Evolutionary conservation across 2,797 vertebrate species (phyloP), one percentile per base, ranked within the genome.

Genomic region (Micromesistius poutassou): DNA sequence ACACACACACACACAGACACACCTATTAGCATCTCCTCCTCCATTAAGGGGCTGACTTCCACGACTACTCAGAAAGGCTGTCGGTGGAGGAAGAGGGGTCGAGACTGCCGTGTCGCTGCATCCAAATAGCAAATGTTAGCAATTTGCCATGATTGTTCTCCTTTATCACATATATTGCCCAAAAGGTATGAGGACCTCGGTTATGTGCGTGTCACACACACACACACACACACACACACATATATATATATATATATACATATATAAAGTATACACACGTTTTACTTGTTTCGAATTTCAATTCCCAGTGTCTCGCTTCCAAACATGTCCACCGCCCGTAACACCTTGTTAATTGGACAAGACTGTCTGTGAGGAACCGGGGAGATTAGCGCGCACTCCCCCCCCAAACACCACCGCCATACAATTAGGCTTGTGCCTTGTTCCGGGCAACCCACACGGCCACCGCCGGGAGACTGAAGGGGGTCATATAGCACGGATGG

Each of bases 301-400:
- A 91, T 87, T 91, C 91, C 88, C 90, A 88, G 85, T 82, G 71
- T 76, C 78, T 50, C 4, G 70, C 86, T 83, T 88, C 84, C 84
- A 83, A 88, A 87, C 82, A 76, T 31, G 33, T 78, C 80, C 79
- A 85, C 83, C 81, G 90, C 92, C 89, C 93, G 22, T 92, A 93
- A 83, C 78, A 75, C 73, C 80, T 70, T 78, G 89, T 92, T 93
- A 93, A 93, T 91, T 91, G 88, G 89, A 87, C 83, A 89, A 90
- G 92, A 92, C 89, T 92, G 87, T 88, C 87, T 80, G 75, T 80
- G 75, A 91, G 83, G 83, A 89, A 82, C 80, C 84, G 87, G 86
- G 83, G 77, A 85, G 84, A 91, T 92, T 89, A 90, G 76, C 74
- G 71, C n/a, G 14, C 76, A 84, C 75, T 87, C 80, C 79, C 78